Evolutionary conservation across 2,797 vertebrate genomes (phyloP).

Genomic region (Sorex maritimensis): DNA sequence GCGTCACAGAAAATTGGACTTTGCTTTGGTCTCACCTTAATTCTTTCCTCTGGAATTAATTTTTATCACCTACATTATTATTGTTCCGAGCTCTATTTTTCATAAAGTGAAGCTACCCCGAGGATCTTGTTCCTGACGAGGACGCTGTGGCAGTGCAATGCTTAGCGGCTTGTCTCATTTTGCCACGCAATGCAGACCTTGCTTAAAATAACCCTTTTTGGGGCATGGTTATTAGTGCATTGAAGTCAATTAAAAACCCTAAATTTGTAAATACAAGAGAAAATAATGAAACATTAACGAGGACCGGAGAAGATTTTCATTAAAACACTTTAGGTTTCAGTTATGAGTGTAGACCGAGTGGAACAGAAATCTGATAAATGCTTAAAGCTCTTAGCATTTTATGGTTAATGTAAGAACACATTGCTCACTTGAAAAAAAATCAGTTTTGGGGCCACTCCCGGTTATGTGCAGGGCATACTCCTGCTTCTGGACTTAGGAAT

Average conservation of each 20-base stretch:
- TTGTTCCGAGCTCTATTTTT: slow-evolving; percentile 21
- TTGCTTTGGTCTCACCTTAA: neutral
- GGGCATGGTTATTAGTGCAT: neutral
- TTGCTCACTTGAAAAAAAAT: no score
- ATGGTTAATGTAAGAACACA: neutral
- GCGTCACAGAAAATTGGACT: neutral
- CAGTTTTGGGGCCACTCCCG: no score
- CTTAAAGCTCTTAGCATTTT: neutral
- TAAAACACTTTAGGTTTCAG: neutral
- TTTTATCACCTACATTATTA: slow-evolving; percentile 49
- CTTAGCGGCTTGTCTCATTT: slow-evolving; percentile 45
- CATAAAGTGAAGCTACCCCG: neutral
- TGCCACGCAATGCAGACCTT: neutral
- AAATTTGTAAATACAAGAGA: slow-evolving; percentile 37
- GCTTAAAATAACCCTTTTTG: slow-evolving; percentile 63
- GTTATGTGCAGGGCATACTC: no score
- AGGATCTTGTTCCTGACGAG: slow-evolving; percentile 48
- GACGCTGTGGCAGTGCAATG: neutral
- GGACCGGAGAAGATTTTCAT: neutral
- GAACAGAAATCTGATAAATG: neutral
- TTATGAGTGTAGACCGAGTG: neutral
- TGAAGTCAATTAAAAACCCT: slow-evolving; percentile 50
- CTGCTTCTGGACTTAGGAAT: no score
- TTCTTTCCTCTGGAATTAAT: slow-evolving; percentile 4
- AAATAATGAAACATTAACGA: neutral